Base-by-base conservation (phyloP, 2,888 invertebrate genomes). In the Cheilosia pagana region DNA sequence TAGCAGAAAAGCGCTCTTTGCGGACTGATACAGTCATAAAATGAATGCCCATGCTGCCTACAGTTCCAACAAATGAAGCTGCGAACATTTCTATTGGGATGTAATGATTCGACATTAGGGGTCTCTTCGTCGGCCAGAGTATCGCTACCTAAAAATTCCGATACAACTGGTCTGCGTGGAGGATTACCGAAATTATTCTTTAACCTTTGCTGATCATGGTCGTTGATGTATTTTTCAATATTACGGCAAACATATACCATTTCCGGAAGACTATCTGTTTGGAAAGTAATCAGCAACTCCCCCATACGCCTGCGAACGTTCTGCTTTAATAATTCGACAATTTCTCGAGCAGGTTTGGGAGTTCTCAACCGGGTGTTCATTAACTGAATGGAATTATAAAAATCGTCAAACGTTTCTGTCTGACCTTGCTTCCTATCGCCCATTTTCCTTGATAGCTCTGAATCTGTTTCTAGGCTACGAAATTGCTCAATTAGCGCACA, bases 401-500 rank as follows among this genome's bases (percentile, higher is more conserved):
- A 52, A 5, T 65, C 63, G 8, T 63, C 63, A 16, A 63, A 50
- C 1, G 63, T 25, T 31, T 63, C 35, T 12, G 50, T 5, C 7
- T 19, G 21, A 6, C 21, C 2, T 21, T 57, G 39, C 10, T 21
- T 10, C 1, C 39, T 35, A 39, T 50, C 50, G 14, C n/a, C 25
- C n/a, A 35, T 31, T 35, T 63, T 63, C 5, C 63, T 6, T 3
- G 50, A 35, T 1, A 65, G 39, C 8, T 65, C 50, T 2, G 52
- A 65, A 21, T 65, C 52, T 3, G 63, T 39, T 25, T 65, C 52
- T 10, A 65, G 2, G 14, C 63, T 65, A 12, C 63, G 50, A n/a
- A 28, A 50, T n/a, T 65, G 65, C 19, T 65, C 52, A 8, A 53
- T 50, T 1, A 65, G 19, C 2, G 63, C 63, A 10, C 25, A 6